Evolutionary conservation across 2,888 invertebrate species (phyloP), one percentile per base, ranked within the genome.

Genomic region (Sphecodes monilicornis): DNA sequence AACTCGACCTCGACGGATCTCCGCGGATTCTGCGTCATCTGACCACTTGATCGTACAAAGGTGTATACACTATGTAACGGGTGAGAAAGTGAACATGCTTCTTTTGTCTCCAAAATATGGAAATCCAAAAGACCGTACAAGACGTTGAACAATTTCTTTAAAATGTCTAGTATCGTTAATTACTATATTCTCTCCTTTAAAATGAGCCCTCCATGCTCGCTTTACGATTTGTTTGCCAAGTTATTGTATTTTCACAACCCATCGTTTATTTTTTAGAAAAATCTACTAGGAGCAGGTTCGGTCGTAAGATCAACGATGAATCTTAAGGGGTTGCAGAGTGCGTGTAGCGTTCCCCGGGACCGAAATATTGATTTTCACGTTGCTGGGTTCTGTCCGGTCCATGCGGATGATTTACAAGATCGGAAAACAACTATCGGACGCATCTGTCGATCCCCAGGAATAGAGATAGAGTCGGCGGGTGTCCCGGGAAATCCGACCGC

Each of bases 311-410:
- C 3, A 50, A 10, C 8, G 29, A 29, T 13, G n/a, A 26, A 6
- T 29, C 57, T 60, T 60, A 60, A 16, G 29, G 29, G 57, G 29
- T 1, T 29, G 26, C 29, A 60, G 57, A 26, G 57, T 26, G 57
- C 57, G 57, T n/a, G 5, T 5, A n/a, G 1, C 1, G 22, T 22
- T 32, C 26, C 6, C 16, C 43, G 69, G 29, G 50, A 39, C 0
- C 60, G 32, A 70, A 75, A 64, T 75, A 82, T 82, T 70, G 79
- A 81, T 81, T 78, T 78, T 69, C 29, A 36, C 43, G 13, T 66
- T 66, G 66, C 73, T 78, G 46, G 36, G 13, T 60, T 60, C 36
- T 68, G 46, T 46, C 81, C 26, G 18, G 26, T 68, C 41, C 8
- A 18, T 46, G 11, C 32, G 11, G 29, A 50, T 22, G 36, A 70